Evolutionary conservation across 1,140 invertebrate species (phyloP).

Genomic region (Pogonognathellus flavescens): DNA sequence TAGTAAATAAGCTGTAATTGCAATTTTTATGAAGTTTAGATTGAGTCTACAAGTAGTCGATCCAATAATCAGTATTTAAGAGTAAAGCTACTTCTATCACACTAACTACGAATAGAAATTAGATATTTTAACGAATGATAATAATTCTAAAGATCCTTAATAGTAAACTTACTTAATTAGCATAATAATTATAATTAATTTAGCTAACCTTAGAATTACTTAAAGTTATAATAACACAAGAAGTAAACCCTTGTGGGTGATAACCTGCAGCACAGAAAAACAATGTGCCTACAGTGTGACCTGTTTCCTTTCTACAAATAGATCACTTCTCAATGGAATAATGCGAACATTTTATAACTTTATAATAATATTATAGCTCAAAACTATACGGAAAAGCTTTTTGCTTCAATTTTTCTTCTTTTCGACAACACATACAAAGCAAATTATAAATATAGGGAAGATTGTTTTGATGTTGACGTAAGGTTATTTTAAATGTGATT

Average conservation of each 20-base stretch:
- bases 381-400: conserved; percentile 24
- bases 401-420: neutral
- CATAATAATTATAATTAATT: too few species aligned
- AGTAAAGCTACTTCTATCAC: conserved; percentile 27
- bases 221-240: too few species aligned
- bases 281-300: conserved; percentile 12
- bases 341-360: conserved; percentile 16
- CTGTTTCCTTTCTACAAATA: conserved; percentile 15
- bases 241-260: too few species aligned
- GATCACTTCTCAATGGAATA: conserved; percentile 46
- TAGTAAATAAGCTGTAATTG: conserved; percentile 26
- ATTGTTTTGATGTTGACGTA: conserved; percentile 10
- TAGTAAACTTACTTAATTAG: too few species aligned
- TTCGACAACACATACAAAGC: conserved; percentile 20
- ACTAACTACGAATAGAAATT: neutral
- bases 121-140: neutral
- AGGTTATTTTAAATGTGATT: conserved; percentile 23
- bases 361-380: neutral
- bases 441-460: conserved; percentile 4
- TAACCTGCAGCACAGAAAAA: too few species aligned
- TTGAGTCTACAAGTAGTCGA: neutral
- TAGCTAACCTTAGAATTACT: too few species aligned
- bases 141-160: neutral
- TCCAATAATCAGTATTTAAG: neutral
- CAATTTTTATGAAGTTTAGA: conserved; percentile 8